These are phyloP conservation scores for Oceanodroma leucorhoa DNA, from an alignment of 2,797 vertebrate genomes.

Conservation along the genomic window DNA sequence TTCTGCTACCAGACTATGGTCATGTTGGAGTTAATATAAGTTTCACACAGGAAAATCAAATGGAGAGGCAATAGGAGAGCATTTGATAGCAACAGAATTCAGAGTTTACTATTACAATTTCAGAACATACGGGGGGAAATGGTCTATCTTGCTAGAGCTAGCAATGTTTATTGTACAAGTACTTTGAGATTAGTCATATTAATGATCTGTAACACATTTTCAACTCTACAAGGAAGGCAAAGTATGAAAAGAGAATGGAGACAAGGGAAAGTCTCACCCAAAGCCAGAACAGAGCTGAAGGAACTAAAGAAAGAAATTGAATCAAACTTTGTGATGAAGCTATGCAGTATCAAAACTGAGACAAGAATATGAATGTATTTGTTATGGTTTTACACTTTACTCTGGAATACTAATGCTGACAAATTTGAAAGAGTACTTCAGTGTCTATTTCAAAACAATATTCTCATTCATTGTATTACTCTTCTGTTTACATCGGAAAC, in stretches of 20 bases:
- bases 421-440: background rate
- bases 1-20: background rate
- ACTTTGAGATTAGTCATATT: background rate
- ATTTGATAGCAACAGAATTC: background rate
- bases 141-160: background rate
- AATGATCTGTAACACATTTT: background rate
- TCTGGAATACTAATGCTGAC: background rate
- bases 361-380: background rate
- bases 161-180: background rate
- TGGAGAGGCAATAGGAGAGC: background rate
- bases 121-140: background rate
- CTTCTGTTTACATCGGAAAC: background rate
- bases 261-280: background rate
- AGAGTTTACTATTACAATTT: background rate
- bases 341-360: background rate
- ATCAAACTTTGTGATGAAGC: background rate
- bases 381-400: rapidly evolving
- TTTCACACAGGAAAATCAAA: background rate
- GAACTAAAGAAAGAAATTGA: background rate
- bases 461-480: background rate
- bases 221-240: background rate
- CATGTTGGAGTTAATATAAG: background rate
- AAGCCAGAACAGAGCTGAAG: background rate
- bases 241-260: background rate
- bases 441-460: background rate